These are phyloP conservation scores for Strongylocentrotus purpuratus DNA, from an alignment of 35 echinoderm and acorn worm species.

Conservation along the genomic window DNA sequence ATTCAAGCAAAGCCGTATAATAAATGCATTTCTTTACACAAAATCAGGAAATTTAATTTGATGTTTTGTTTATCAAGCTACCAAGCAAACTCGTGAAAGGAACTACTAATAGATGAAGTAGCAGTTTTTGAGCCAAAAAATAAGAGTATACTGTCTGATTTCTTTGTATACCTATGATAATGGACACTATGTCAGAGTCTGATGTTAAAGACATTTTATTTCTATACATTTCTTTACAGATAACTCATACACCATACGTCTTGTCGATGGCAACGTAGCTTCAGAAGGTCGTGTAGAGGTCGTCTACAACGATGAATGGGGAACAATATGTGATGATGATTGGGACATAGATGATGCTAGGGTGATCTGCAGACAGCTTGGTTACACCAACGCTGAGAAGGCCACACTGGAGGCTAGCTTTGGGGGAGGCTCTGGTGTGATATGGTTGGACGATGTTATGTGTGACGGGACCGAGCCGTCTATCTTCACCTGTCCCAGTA, in stretches of 20 bases:
- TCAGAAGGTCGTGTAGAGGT: constrained; percentile 29
- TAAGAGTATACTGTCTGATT: too few species aligned
- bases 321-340: constrained; percentile 52
- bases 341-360: constrained; percentile 45
- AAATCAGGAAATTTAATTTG: too few species aligned
- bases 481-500: constrained; percentile 33
- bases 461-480: constrained; percentile 50
- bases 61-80: too few species aligned
- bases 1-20: background rate
- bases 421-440: constrained; percentile 33
- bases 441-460: constrained; percentile 43
- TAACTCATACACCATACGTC: constrained; percentile 20
- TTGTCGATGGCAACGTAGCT: background rate
- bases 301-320: constrained; percentile 18
- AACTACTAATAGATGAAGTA: too few species aligned
- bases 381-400: constrained; percentile 12
- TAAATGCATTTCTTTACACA: background rate
- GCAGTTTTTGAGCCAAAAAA: too few species aligned
- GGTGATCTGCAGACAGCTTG: constrained; percentile 50
- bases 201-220: background rate
- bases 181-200: too few species aligned
- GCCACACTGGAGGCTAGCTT: background rate
- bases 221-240: background rate
- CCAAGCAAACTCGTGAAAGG: too few species aligned
- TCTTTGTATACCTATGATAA: too few species aligned